These are phyloP conservation scores for Drosophila pandora DNA, from an alignment of 1,140 invertebrate species.

Conservation along the genomic window DNA sequence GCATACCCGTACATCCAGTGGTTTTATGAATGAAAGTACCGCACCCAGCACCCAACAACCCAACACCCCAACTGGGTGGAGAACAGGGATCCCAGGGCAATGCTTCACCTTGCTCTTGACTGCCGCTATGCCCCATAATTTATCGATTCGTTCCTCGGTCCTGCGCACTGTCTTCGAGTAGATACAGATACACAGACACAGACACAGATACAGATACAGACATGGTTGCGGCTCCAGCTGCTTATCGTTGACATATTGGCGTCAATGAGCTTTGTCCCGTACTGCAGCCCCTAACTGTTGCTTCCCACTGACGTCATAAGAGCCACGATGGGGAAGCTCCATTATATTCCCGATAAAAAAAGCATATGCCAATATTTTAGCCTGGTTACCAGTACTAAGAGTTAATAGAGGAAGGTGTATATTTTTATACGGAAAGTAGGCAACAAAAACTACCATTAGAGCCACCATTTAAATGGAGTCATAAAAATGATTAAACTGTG, in stretches of 20 bases:
- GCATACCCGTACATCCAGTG: conserved; percentile 8
- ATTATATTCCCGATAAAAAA: background rate
- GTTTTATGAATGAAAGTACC: conserved; percentile 76
- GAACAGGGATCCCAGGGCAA: conserved; percentile 33
- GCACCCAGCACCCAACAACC: conserved; percentile 20
- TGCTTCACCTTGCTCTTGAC: conserved; percentile 82
- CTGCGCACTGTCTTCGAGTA: conserved; percentile 53
- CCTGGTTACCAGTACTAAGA: background rate
- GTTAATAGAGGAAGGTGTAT: background rate
- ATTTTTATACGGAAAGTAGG: background rate
- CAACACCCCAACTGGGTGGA: background rate
- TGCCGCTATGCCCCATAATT: conserved; percentile 71
- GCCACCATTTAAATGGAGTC: too few relatives aligned
- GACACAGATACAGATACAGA: background rate
- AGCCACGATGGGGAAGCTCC: conserved; percentile 6
- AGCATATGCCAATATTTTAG: background rate
- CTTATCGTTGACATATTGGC: conserved; percentile 65
- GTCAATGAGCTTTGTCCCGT: conserved; percentile 45
- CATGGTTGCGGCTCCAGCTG: conserved; percentile 26
- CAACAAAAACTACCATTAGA: background rate
- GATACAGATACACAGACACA: conserved; percentile 14
- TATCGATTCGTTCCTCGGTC: conserved; percentile 72
- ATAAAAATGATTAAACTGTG: background rate
- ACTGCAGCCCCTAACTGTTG: conserved; percentile 53
- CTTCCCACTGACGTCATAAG: conserved; percentile 50